Evolutionary conservation across 2,113 vertebrate genomes (phyloP), one percentile per base, ranked within the genome.

Genomic region (Coregonus clupeaformis): DNA sequence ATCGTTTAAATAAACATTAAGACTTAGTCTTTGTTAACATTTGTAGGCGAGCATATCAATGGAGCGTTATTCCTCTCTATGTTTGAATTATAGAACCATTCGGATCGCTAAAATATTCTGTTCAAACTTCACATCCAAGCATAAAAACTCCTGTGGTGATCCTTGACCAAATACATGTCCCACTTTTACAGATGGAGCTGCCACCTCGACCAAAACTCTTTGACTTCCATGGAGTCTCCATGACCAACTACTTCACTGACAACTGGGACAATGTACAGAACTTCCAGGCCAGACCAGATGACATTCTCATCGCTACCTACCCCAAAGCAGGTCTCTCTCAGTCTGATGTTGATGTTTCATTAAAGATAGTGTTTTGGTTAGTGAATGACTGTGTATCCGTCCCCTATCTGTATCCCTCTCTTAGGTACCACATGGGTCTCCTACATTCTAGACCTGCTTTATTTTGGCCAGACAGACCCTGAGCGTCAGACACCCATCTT

Each of bases 391-490:
- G n/a, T 55, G 16, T 55, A 55, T 20, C 0, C 20, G 5, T 55
- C 52, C 18, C 22, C 59, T 64, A 7, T 52, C 62, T 25, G 20
- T 73, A 18, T 55, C 9, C n/a, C 6, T 52, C 11, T 25, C 45
- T 55, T 57, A 95, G 94, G 94, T 16, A 93, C 92, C 32, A 94
- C 94, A 0, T 94, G 95, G 94, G 80, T 93, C 32, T 94, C 94
- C 0, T 88, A 92, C 77, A 93, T 94, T 7, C 76, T 94, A 14
- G 93, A 94, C 73, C 72, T 92, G 73, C 87, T 95, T 66, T 85
- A 89, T 72, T 91, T 92, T 74, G 86, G 86, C 1, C 80, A 82
- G 1, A 86, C 82, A 0, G 79, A 74, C 0, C 27, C 77, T 12
- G 82, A 92, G 45, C 88, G 85, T 52, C 89, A 90, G 81, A 72